Conservation (phyloP, 2,888 invertebrate species). For the Epinotia nisella region DNA sequence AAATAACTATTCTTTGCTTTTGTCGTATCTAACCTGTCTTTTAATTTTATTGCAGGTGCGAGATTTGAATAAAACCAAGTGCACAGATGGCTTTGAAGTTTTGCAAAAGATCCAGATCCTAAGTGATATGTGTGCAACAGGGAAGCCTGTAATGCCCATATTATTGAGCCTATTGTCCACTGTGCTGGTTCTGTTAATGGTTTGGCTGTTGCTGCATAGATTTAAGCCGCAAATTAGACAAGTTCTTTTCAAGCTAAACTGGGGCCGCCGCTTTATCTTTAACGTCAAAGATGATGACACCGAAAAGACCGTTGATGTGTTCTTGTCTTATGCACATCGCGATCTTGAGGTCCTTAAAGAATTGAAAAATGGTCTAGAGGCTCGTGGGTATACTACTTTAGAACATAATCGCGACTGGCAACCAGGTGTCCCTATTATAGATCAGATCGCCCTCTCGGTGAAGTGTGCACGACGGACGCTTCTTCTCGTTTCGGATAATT, state of each 20-base stretch:
- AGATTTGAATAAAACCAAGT: conserved; percentile 3
- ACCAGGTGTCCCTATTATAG: conserved; percentile 7
- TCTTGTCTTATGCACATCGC: conserved; percentile 11
- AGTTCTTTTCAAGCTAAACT: conserved; percentile 3
- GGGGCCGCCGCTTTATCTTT: conserved; percentile 17
- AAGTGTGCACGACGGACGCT: conserved; percentile 4
- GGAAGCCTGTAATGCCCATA: too few relatives aligned
- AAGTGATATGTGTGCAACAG: conserved; percentile 6
- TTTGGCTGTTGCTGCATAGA: not conserved
- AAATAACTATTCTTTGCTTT: not conserved
- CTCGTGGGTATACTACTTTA: conserved; percentile 14
- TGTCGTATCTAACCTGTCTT: not conserved
- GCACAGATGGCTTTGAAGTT: not conserved
- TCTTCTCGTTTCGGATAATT: conserved; percentile 25
- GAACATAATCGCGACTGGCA: conserved; percentile 20
- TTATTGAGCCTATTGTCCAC: not conserved
- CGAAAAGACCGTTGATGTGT: conserved; percentile 13
- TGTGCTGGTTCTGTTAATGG: not conserved
- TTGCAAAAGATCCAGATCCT: not conserved
- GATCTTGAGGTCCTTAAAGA: not conserved
- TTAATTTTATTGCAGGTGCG: conserved; percentile 9
- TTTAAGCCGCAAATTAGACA: conserved; percentile 11
- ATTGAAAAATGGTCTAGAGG: not conserved
- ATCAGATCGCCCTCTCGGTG: conserved; percentile 11
- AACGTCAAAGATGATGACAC: conserved; percentile 1